phyloP scores from a whole-genome alignment of 2,888 invertebrate genomes.

The Xylota sylvarum region DNA sequence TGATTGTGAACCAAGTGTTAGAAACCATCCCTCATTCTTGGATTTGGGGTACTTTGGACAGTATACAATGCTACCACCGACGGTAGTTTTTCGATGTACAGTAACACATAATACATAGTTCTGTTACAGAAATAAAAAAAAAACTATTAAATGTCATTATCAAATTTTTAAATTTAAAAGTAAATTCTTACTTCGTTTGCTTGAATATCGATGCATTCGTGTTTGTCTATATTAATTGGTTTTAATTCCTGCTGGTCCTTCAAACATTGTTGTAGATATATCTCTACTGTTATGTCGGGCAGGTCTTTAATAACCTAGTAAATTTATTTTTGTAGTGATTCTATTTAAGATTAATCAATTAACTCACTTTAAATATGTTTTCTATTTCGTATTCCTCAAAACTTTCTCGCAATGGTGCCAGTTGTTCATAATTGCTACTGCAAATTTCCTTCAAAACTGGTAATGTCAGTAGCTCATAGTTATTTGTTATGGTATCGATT shows the following conservation, averaged over 20 bases:
- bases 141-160: background rate
- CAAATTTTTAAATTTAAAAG: no score
- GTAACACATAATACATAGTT: conserved; percentile 90
- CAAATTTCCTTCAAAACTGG: conserved; percentile 83
- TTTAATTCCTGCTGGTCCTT: conserved; percentile 80
- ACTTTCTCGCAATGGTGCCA: conserved; percentile 88
- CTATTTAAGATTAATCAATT: conserved; percentile 2
- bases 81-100: conserved; percentile 86
- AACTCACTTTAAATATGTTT: conserved; percentile 87
- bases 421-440: conserved; percentile 86
- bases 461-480: conserved; percentile 81
- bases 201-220: conserved; percentile 88
- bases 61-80: conserved; percentile 88
- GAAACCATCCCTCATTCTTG: conserved; percentile 98
- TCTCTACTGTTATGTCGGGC: conserved; percentile 87
- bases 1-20: conserved; percentile 91
- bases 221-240: conserved; percentile 61
- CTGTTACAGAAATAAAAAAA: conserved; percentile 79
- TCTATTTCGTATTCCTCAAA: conserved; percentile 90
- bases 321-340: conserved; percentile 49
- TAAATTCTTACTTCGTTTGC: conserved; percentile 86
- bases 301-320: conserved; percentile 87
- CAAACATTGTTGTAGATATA: conserved; percentile 87
- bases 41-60: conserved; percentile 95
- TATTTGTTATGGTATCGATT: conserved; percentile 82